Conservation (phyloP, 2,888 invertebrate genomes). For the Yponomeuta sedellus region DNA sequence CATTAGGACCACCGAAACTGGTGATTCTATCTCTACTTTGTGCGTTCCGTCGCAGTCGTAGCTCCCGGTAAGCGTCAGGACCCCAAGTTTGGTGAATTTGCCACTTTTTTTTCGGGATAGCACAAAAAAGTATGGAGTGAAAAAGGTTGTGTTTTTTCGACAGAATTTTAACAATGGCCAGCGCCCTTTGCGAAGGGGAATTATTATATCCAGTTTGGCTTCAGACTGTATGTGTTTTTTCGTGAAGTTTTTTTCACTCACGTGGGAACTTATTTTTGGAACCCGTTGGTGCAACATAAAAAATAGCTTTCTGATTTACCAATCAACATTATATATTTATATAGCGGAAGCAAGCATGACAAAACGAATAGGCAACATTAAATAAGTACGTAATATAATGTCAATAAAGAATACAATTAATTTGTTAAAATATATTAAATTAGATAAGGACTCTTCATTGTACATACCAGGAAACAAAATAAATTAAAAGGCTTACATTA, state of each 20-base stretch:
- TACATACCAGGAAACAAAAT: no score
- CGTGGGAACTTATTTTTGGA: constrained; percentile 13
- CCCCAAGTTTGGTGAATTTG: not conserved
- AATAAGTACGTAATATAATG: no score
- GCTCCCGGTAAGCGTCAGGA: not conserved
- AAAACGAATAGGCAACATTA: no score
- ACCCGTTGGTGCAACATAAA: constrained; percentile 14
- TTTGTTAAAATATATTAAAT: no score
- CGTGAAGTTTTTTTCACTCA: constrained; percentile 15
- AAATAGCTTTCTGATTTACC: constrained; percentile 6
- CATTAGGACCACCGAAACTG: constrained; percentile 41
- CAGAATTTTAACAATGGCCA: constrained; percentile 51
- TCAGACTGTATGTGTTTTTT: constrained; percentile 20
- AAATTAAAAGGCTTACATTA: no score
- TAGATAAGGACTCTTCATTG: no score
- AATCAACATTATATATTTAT: not conserved
- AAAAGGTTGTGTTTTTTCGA: constrained; percentile 40
- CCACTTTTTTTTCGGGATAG: constrained; percentile 17
- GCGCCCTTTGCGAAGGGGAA: constrained; percentile 50
- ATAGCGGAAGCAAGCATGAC: not conserved
- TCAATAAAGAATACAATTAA: no score
- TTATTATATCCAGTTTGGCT: constrained; percentile 41
- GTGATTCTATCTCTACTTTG: constrained; percentile 24
- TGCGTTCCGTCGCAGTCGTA: not conserved
- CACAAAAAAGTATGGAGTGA: constrained; percentile 24